Percentiles rank a stretch among this genome's conserved stretches.
Evolutionary conservation across 2,113 vertebrate species (phyloP).

Genomic region (Haemorhous mexicanus): DNA sequence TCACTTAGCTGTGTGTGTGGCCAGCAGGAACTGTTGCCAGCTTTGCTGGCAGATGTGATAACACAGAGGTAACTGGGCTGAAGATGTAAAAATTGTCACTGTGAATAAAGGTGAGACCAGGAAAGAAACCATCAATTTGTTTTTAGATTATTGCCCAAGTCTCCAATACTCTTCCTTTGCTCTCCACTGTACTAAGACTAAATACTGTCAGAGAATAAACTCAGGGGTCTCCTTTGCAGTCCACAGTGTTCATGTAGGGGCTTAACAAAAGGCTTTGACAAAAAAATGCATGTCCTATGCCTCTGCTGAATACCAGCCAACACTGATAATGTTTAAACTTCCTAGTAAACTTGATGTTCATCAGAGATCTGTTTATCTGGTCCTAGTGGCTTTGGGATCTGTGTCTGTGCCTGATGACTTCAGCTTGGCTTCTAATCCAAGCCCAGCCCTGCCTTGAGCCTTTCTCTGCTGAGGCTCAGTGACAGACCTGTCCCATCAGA

Average conservation of each 20-base stretch:
- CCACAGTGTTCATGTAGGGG: background rate
- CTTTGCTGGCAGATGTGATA: background rate
- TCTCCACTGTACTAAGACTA: background rate
- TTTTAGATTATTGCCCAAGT: background rate
- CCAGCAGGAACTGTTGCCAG: background rate
- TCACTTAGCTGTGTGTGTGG: rapidly evolving
- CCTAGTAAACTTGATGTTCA: background rate
- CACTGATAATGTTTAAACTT: background rate
- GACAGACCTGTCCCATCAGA: rapidly evolving
- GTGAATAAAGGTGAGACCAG: background rate
- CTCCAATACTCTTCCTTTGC: background rate
- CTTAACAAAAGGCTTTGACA: background rate
- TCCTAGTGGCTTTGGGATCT: background rate
- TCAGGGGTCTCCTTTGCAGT: background rate
- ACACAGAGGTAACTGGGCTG: background rate
- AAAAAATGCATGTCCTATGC: background rate
- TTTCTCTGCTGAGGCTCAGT: background rate
- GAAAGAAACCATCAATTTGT: background rate
- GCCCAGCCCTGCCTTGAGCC: background rate
- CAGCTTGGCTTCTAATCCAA: background rate
- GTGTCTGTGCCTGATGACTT: background rate
- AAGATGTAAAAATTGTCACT: background rate
- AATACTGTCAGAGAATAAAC: background rate
- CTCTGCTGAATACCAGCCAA: background rate
- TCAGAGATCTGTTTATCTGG: background rate